Evolutionary conservation across 37 sponge, comb jelly and placozoan species (phyloP), one percentile per base, ranked within the genome.

Genomic region (Aphrocallistes beatrix): DNA sequence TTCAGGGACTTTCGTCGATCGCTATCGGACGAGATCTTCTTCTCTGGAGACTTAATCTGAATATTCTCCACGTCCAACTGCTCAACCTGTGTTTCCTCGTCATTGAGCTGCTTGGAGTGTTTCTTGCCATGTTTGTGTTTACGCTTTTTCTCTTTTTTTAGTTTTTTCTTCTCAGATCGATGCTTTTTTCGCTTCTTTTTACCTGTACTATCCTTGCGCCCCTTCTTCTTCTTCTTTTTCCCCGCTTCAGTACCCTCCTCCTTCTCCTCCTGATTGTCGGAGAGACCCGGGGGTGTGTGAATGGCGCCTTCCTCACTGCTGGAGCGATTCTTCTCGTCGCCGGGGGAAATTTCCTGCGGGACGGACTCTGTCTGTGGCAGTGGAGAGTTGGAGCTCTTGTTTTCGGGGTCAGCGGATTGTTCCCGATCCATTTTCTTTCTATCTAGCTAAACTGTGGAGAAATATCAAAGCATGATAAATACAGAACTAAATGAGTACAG

Each of bases 171-270:
- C n/a, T 60, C 75, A 25, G 75, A 60, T 19, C 34, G 25, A 60
- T 60, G 75, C 75, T 60, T 60, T 60, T 60, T 60, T 60, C 75
- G 75, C 21, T 60, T 60, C 75, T 60, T 60, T 60, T 60, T 60
- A 6, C 28, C n/a, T 60, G 75, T 25, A 3, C 75, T 30, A 60
- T 60, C 75, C n/a, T 60, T 60, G 28, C 34, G 10, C 10, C n/a
- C 28, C n/a, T 60, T 60, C n/a, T 28, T 60, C 32, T 60, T 21
- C n/a, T 60, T 60, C 75, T 60, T 60, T 60, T 3, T 60, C n/a
- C n/a, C 32, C 34, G 8, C 34, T 21, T 13, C 75, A 60, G 32
- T 30, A 3, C 75, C 75, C 21, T 60, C 75, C 6, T 60, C 75
- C 32, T 60, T 60, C n/a, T n/a, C n/a, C n/a, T n/a, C n/a, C n/a